Base-by-base conservation (phyloP, 2,888 invertebrate species). In the Dolichomitus sp. region DNA sequence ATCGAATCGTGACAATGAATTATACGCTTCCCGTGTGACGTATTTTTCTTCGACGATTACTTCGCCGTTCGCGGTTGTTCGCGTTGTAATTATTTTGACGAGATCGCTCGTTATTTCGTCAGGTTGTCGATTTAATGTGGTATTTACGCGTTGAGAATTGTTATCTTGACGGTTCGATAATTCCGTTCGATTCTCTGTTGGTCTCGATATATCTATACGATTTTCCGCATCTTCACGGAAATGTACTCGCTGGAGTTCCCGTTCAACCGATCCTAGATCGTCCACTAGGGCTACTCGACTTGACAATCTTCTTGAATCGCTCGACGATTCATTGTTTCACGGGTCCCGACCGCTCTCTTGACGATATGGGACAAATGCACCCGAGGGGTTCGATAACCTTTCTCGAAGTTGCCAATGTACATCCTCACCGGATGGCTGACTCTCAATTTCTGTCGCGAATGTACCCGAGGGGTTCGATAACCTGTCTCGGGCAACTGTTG, bases 401-500 rank as follows among this genome's bases (percentile, higher is more conserved):
- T 42, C 63, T 23, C 40, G 63, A n/a, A n/a, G n/a, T n/a, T n/a
- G n/a, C n/a, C n/a, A n/a, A n/a, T n/a, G n/a, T n/a, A n/a, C n/a
- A n/a, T n/a, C n/a, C n/a, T n/a, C n/a, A n/a, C n/a, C n/a, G n/a
- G n/a, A n/a, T n/a, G n/a, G n/a, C n/a, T n/a, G n/a, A n/a, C n/a
- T n/a, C n/a, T n/a, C n/a, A n/a, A n/a, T n/a, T n/a, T n/a, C n/a
- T n/a, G n/a, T n/a, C n/a, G n/a, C n/a, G n/a, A 42, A 63, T 14
- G 63, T 23, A 5, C 63, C 40, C 63, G 19, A 17, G 37, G 63
- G 63, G n/a, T 63, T 63, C 42, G 37, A 63, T 63, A 42, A 63
- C 37, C 63, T 42, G 19, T 42, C 63, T 23, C 40, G 63, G 17
- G 23, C 23, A 12, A 6, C 19, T 6, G 11, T 4, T 9, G 37